These are phyloP conservation scores for Callimico goeldii DNA, from an alignment of 2,797 vertebrate species.

Conservation along the genomic window DNA sequence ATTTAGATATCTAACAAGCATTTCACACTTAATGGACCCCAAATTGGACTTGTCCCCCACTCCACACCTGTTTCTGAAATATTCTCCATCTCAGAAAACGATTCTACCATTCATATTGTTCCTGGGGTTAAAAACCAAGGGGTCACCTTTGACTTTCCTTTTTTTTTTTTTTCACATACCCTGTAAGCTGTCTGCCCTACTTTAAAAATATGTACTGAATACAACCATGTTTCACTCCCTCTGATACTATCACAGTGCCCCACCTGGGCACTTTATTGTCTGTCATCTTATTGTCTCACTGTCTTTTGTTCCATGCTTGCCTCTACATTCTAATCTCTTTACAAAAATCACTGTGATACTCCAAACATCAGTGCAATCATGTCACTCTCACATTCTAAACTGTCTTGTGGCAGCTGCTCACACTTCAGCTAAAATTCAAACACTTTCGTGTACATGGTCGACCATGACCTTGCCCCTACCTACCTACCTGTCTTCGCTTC, in stretches of 20 bases:
- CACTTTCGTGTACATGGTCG: accelerated
- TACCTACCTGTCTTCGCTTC: not conserved
- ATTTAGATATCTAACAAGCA: constrained; percentile 58
- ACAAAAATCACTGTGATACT: not conserved
- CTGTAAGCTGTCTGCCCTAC: not conserved
- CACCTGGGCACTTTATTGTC: not conserved
- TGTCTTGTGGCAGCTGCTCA: not conserved
- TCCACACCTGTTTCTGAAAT: constrained; percentile 47
- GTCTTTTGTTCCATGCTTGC: not conserved
- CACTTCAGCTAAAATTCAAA: not conserved
- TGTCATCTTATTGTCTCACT: not conserved
- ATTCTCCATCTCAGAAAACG: not conserved
- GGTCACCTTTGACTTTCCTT: not conserved
- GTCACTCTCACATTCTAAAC: not conserved
- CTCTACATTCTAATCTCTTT: not conserved
- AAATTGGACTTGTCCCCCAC: not conserved
- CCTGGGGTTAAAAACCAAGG: not conserved
- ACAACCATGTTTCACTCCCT: not conserved
- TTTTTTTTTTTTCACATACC: not conserved
- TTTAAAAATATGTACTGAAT: not conserved
- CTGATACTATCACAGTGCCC: not conserved
- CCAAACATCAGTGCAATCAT: not conserved
- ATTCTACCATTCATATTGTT: not conserved
- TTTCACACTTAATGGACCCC: constrained; percentile 12
- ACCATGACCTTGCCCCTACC: too few species aligned